Evolutionary conservation across 1,140 invertebrate genomes (phyloP).

Genomic region (Conus betulinus): DNA sequence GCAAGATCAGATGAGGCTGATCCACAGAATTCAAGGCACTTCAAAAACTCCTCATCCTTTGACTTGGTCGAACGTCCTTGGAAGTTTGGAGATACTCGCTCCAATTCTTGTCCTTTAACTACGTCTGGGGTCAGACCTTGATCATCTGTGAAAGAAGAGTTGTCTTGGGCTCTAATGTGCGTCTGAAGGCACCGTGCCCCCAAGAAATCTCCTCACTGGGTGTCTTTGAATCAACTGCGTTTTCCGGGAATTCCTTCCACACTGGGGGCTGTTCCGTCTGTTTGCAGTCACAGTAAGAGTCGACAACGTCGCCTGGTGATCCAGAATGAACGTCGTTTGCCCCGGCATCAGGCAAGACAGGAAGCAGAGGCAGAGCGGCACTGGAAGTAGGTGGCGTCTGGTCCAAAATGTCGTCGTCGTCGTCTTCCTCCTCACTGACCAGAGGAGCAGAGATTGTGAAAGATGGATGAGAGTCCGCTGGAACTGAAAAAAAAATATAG

Average conservation of each 20-base stretch:
- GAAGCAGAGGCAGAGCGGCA: neutral
- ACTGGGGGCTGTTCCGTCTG: neutral
- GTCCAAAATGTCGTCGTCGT: neutral
- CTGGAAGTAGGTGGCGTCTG: neutral
- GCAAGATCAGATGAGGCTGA: neutral
- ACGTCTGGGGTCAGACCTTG: neutral
- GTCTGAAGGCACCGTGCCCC: neutral
- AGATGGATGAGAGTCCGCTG: neutral
- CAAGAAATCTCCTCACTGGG: neutral
- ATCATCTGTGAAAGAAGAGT: neutral
- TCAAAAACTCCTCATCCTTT: neutral
- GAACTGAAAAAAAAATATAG: neutral
- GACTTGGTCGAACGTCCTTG: neutral
- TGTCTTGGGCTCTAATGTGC: neutral
- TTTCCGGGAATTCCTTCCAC: neutral
- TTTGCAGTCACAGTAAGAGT: neutral
- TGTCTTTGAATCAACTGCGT: neutral
- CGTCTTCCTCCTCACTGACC: neutral
- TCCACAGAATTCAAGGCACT: neutral
- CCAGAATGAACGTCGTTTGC: too few relatives aligned
- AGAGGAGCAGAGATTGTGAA: neutral
- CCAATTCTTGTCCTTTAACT: neutral
- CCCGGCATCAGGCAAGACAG: neutral
- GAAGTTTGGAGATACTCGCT: too few relatives aligned
- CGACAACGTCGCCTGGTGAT: neutral